Evolutionary conservation across 2,113 vertebrate species (phyloP), one percentile per base, ranked within the genome.

Genomic region (Butorides virescens): DNA sequence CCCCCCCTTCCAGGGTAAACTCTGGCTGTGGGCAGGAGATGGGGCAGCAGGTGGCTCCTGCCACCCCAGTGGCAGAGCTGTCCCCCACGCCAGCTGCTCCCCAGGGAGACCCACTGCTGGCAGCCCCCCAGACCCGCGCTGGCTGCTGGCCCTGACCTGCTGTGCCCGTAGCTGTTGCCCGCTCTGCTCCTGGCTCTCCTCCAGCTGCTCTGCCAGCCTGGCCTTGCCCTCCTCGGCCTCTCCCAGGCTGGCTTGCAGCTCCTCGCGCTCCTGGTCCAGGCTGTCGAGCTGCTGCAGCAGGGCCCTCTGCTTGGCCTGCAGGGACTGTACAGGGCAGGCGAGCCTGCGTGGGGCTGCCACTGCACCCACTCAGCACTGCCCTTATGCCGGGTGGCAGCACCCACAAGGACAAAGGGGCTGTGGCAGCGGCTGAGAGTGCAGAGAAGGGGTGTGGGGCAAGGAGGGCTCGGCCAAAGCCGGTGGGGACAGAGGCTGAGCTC

Each of bases 291-390:
- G 98, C 96, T 98, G 98, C 63, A 99, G 76, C 92, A 99, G 97
- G 58, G 94, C 93, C 16, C 81, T 98, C 95, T 99, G 99, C 96
- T 99, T 99, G 78, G 95, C 97, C 97, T 99, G 98, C 93, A 99
- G 98, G 34, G 99, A 98, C 99, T 99, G 86, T 26, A 78, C 3
- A 7, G 32, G 53, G 61, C 25, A 2, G 27, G 11, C 3, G 20
- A 71, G 65, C n/a, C 17, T 7, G 17, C 13, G 0, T 5, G 75
- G 52, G 68, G 46, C 17, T 47, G 65, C 68, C 55, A 73, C 25
- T n/a, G 36, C 39, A 27, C 27, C 61, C 17, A 0, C 14, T 52
- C 21, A 3, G 16, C 70, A 8, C 37, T 2, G 23, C 65, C 91
- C 63, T 36, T 27, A 4, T 8, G 2, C 1, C 0, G 0, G 11